A percentile compares a stretch with the other conserved stretches of the same genome.
phyloP scores from a whole-genome alignment of 2,113 vertebrate genomes.

The Rhynchomys soricoides region DNA sequence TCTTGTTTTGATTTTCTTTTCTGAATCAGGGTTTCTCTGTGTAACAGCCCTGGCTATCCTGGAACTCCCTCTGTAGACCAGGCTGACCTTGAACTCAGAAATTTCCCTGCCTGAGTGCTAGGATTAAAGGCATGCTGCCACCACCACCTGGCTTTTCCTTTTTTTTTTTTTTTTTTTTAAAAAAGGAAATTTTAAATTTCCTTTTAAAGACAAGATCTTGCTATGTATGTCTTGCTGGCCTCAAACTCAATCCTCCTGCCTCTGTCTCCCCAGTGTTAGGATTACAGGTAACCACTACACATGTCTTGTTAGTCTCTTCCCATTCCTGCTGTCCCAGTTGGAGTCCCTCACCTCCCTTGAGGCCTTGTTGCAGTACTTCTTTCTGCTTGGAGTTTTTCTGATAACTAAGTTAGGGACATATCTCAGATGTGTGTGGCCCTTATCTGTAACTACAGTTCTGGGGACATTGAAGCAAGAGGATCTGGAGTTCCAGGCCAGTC shows the following conservation, averaged over 20 bases:
- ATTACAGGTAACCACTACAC: not conserved
- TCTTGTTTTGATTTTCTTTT: not conserved
- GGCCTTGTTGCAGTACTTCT: not conserved
- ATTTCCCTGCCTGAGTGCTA: not conserved
- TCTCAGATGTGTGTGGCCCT: not conserved
- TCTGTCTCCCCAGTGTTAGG: not conserved
- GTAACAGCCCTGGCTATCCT: not conserved
- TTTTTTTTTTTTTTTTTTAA: too few relatives aligned
- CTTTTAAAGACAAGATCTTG: not conserved
- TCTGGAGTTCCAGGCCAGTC: not conserved
- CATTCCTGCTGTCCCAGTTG: not conserved
- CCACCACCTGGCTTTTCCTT: not conserved
- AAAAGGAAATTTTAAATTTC: too few relatives aligned
- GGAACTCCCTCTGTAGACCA: not conserved
- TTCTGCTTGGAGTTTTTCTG: not conserved
- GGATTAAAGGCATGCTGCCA: not conserved
- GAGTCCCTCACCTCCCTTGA: not conserved
- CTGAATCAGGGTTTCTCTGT: not conserved
- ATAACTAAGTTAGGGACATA: not conserved
- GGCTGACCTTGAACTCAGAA: not conserved
- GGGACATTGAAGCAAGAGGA: not conserved
- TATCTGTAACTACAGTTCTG: not conserved
- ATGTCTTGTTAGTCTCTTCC: not conserved
- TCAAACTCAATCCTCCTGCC: not conserved
- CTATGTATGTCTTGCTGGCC: not conserved